Conservation (phyloP, 2,113 vertebrate genomes). For the Microcebus lehilahytsara region DNA sequence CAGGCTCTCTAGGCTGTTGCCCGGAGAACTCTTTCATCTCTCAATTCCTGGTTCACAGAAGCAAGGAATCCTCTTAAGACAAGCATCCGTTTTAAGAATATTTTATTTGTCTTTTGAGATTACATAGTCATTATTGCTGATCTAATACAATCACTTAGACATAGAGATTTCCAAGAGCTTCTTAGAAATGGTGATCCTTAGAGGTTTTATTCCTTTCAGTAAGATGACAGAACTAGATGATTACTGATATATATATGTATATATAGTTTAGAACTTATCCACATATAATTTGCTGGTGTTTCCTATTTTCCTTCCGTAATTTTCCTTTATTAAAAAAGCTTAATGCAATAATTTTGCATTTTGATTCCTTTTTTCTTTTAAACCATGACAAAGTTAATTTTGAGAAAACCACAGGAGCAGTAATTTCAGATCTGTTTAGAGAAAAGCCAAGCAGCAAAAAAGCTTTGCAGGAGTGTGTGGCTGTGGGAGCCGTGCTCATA, state of each 20-base stretch:
- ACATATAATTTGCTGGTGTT: constrained; percentile 92
- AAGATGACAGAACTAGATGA: constrained; percentile 90
- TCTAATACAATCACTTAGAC: constrained; percentile 96
- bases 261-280: constrained; percentile 81
- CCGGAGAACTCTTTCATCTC: constrained; percentile 15
- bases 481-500: constrained; percentile 62
- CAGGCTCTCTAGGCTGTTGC: background rate
- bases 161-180: constrained; percentile 92
- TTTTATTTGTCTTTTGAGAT: constrained; percentile 90
- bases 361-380: constrained; percentile 68
- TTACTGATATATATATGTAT: constrained; percentile 74
- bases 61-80: background rate
- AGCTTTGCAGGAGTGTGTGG: constrained; percentile 76
- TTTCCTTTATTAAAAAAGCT: constrained; percentile 75
- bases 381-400: constrained; percentile 77
- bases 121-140: constrained; percentile 99
- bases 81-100: constrained; percentile 82
- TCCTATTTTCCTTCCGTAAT: constrained; percentile 80
- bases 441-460: constrained; percentile 83
- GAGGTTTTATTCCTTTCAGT: constrained; percentile 84
- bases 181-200: constrained; percentile 82
- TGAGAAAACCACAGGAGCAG: constrained; percentile 81
- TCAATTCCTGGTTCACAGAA: constrained; percentile 42
- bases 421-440: constrained; percentile 81
- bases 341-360: constrained; percentile 73